Evolutionary conservation across 2,888 invertebrate genomes (phyloP).

Genomic region (Caenorhabditis sulstoni): DNA sequence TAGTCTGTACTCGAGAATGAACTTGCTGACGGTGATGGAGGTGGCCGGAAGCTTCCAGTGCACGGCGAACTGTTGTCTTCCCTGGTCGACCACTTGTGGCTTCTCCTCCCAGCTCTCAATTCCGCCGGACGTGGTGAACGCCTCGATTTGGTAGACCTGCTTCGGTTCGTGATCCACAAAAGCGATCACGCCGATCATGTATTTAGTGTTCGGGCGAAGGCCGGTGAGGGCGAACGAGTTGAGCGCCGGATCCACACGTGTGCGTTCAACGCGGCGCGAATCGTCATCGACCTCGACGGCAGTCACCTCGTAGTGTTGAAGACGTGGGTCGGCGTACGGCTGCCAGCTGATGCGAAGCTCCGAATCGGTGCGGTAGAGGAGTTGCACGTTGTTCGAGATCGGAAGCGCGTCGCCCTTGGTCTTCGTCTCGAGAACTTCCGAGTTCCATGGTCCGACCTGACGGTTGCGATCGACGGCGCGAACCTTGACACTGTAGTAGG

Average conservation of each 20-base stretch:
- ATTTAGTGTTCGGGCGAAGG: slow-evolving; percentile 77
- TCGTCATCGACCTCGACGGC: slow-evolving; percentile 68
- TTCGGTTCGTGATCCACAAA: slow-evolving; percentile 79
- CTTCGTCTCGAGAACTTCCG: slow-evolving; percentile 73
- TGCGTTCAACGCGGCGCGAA: slow-evolving; percentile 69
- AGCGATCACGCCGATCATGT: slow-evolving; percentile 79
- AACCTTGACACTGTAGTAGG: slow-evolving; percentile 78
- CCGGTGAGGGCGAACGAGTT: slow-evolving; percentile 75
- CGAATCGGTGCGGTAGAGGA: slow-evolving; percentile 74
- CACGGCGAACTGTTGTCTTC: slow-evolving; percentile 70
- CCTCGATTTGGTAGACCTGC: slow-evolving; percentile 72
- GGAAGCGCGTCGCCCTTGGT: slow-evolving; percentile 78
- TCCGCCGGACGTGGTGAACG: slow-evolving; percentile 66
- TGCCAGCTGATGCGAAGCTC: slow-evolving; percentile 77
- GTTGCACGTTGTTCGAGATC: slow-evolving; percentile 65
- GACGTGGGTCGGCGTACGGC: slow-evolving; percentile 69
- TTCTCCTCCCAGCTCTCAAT: slow-evolving; percentile 70
- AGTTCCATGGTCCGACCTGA: slow-evolving; percentile 79
- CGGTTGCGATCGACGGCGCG: slow-evolving; percentile 77
- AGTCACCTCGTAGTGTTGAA: slow-evolving; percentile 80
- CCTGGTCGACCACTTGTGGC: slow-evolving; percentile 70
- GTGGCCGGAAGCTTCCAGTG: slow-evolving; percentile 76
- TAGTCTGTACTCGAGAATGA: slow-evolving; percentile 78
- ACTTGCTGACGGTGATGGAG: slow-evolving; percentile 65
- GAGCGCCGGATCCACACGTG: slow-evolving; percentile 73